These are phyloP conservation scores for Nasonia vitripennis DNA, from an alignment of 1,140 invertebrate species.

Conservation along the genomic window DNA sequence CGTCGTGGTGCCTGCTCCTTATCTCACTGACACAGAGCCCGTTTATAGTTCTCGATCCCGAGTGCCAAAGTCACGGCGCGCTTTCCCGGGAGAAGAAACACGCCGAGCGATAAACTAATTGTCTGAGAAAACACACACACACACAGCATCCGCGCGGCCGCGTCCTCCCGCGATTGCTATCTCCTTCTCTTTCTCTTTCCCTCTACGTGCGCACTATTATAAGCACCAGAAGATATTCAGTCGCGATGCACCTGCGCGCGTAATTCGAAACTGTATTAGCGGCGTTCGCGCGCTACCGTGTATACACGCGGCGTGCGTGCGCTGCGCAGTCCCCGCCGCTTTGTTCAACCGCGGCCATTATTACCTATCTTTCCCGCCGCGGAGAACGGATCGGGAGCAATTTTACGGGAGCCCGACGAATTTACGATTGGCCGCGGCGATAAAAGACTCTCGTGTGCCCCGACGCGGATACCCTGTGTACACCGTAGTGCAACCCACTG, in stretches of 20 bases:
- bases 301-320: not conserved
- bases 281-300: not conserved
- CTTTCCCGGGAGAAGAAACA: not conserved
- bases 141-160: too few relatives aligned
- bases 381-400: not conserved
- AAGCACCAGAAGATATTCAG: not conserved
- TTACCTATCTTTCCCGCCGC: not conserved
- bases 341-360: not conserved
- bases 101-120: constrained; percentile 11
- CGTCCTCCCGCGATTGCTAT: too few relatives aligned
- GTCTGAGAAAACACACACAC: not conserved
- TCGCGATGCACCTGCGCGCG: not conserved
- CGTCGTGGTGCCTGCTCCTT: not conserved
- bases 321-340: not conserved
- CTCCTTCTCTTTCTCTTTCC: not conserved
- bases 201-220: not conserved
- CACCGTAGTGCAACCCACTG: not conserved
- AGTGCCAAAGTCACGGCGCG: too few relatives aligned
- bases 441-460: not conserved
- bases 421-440: not conserved
- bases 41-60: too few relatives aligned
- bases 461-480: too few relatives aligned
- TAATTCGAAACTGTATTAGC: constrained; percentile 11
- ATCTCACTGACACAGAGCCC: not conserved
- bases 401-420: not conserved